Evolutionary conservation across 2,888 invertebrate species (phyloP), one percentile per base, ranked within the genome.

Genomic region (Tethea ocularis): DNA sequence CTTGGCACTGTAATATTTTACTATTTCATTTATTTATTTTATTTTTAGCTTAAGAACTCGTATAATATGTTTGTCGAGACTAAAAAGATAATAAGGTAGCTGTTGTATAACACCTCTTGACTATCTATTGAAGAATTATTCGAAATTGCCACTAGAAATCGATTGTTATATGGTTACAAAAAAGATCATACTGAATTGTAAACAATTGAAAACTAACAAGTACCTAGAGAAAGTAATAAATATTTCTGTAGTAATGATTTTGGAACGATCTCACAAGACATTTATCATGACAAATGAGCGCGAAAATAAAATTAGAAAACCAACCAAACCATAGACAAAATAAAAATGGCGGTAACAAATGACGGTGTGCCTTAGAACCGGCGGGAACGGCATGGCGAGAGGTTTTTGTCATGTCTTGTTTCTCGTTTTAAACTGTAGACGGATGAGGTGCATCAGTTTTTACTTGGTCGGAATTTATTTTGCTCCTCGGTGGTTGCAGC

Each of bases 381-480:
- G 72, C 72, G 72, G 68, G 78, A 77, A 64, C 65, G 62, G 54
- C 36, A 59, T 70, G 74, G 68, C 72, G 62, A 62, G 58, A 59
- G 59, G 66, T 76, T 82, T 83, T 79, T 82, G 65, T 63, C 64
- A 64, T 36, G 73, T 74, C 78, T 82, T 81, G 75, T 82, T 84
- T 84, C 84, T 86, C 80, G 75, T 83, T 86, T 86, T 84, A 82
- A 78, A 69, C 66, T 65, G 67, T 74, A 77, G 85, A 83, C 80
- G 82, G 86, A 87, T 86, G 80, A 75, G 78, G 78, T 76, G 77
- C 85, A 83, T 88, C 86, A 88, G 78, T 89, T 91, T 91, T 90
- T 90, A 84, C 88, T 82, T 75, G 74, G 68, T 60, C 69, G 74
- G 79, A 79, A 78, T 80, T 81, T 82, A 82, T 82, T 84, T 83